Evolutionary conservation across 2,113 vertebrate species (phyloP).

Genomic region (Pseudorhombus dupliciocellatus): DNA sequence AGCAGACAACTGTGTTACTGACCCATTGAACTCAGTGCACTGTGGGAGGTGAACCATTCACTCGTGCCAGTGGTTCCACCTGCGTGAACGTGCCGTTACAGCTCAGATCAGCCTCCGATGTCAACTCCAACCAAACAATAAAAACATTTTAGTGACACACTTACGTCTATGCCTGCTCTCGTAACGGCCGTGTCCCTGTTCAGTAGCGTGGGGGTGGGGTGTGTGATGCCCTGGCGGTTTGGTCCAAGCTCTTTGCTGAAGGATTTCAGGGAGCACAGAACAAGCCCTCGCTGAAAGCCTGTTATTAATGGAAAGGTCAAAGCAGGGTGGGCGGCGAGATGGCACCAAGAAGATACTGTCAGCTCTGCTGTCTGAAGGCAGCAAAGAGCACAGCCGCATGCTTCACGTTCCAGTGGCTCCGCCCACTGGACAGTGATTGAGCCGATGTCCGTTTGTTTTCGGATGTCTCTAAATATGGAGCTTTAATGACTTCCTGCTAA

Average conservation of each 20-base stretch:
- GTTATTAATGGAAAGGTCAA: constrained; percentile 81
- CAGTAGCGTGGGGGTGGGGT: constrained; percentile 30
- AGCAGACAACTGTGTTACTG: no score
- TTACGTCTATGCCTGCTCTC: neutral
- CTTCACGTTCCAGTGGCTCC: no score
- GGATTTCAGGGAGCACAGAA: constrained; percentile 43
- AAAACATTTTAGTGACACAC: neutral
- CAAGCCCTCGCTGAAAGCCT: constrained; percentile 58
- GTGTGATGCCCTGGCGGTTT: constrained; percentile 36
- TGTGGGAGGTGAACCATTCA: no score
- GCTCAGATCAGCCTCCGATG: neutral
- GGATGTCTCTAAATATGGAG: constrained; percentile 37
- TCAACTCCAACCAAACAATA: neutral
- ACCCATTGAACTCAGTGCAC: no score
- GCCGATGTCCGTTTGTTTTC: constrained; percentile 3
- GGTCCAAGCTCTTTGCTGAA: constrained; percentile 57
- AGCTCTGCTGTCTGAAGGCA: constrained; percentile 37
- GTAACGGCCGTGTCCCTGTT: constrained; percentile 7
- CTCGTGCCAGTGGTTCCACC: no score
- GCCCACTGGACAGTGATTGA: no score
- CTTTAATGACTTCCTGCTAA: constrained; percentile 37
- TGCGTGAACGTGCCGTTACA: no score
- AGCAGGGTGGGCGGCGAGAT: constrained; percentile 62
- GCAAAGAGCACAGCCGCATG: constrained; percentile 48
- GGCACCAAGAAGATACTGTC: constrained; percentile 55